Evolutionary conservation across 2,797 vertebrate genomes (phyloP).

Genomic region (Manis crassicaudata): DNA sequence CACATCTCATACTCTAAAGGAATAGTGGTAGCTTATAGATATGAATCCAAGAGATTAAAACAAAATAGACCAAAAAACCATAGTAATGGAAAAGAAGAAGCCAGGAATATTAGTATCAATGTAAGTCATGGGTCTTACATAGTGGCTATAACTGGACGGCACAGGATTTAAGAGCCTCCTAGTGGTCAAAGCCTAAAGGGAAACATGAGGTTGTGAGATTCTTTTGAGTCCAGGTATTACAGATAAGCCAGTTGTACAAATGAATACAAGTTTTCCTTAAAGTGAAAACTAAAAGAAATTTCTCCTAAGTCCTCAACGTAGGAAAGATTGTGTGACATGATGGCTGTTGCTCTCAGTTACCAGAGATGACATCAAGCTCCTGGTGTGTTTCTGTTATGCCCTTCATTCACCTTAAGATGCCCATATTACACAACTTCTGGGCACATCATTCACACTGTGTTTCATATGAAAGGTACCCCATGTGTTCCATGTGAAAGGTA

Average conservation of each 20-base stretch:
- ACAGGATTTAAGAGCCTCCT: conserved; percentile 8
- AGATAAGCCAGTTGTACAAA: background rate
- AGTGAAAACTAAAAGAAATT: background rate
- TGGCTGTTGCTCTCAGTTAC: background rate
- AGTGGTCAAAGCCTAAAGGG: background rate
- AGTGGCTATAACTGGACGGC: background rate
- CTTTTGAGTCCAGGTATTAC: background rate
- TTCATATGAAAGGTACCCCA: background rate
- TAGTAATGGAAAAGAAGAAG: background rate
- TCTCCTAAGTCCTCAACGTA: background rate
- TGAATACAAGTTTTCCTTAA: background rate
- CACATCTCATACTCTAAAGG: background rate
- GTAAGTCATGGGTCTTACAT: background rate
- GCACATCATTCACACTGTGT: background rate
- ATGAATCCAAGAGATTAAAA: background rate
- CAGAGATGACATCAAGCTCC: background rate
- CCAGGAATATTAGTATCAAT: background rate
- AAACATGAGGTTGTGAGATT: background rate
- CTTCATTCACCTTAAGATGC: background rate
- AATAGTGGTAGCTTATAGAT: background rate
- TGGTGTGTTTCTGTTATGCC: background rate
- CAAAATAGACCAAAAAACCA: background rate
- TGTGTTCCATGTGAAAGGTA: background rate
- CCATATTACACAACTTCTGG: background rate
- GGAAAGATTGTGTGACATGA: background rate